phyloP scores from a whole-genome alignment of 2,797 vertebrate species.

The Leptodactylus fallax region DNA sequence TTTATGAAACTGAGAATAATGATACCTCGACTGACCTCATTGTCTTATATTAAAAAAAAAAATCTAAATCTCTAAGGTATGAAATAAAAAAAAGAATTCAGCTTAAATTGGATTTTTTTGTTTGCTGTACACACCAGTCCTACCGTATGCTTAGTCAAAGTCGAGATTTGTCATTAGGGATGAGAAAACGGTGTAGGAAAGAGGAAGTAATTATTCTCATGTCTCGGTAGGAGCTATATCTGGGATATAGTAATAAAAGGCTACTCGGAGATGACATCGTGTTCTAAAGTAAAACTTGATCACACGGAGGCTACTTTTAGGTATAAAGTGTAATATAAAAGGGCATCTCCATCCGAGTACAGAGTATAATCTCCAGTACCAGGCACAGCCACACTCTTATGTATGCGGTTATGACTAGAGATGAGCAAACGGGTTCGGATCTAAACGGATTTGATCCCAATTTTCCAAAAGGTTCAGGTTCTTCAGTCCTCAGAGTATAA shows the following conservation, averaged over 20 bases:
- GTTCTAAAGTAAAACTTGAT: neutral
- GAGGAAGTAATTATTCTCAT: slow-evolving; percentile 27
- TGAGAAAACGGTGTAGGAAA: neutral
- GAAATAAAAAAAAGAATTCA: no score
- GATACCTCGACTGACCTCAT: no score
- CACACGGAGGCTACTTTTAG: neutral
- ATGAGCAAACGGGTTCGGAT: no score
- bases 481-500: no score
- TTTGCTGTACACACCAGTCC: neutral
- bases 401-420: no score
- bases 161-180: neutral
- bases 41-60: no score
- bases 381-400: no score
- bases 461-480: no score
- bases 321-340: neutral
- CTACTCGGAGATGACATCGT: neutral
- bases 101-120: neutral
- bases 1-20: neutral
- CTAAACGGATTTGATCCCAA: no score
- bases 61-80: no score
- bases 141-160: neutral
- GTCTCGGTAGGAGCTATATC: slow-evolving; percentile 8
- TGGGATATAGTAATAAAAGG: neutral
- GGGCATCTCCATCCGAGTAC: neutral
- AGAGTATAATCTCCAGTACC: no score